Conservation (phyloP, 2,888 invertebrate species). For the Lampropteryx suffumata region DNA sequence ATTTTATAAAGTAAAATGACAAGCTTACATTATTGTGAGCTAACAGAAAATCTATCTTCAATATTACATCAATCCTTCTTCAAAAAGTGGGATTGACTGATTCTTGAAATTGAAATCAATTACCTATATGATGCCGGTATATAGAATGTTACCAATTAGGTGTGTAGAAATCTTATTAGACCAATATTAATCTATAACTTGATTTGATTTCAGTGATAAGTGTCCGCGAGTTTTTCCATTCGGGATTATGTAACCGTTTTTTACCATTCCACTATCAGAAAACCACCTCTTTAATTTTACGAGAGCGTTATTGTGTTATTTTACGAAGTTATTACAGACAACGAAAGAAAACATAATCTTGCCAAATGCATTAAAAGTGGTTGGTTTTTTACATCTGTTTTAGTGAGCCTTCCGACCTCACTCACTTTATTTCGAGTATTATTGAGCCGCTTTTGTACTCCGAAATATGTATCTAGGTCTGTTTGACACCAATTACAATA, state of each 20-base stretch:
- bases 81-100: too few relatives aligned
- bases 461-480: too few relatives aligned
- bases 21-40: neutral
- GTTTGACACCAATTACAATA: too few relatives aligned
- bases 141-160: neutral
- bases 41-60: neutral
- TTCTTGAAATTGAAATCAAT: too few relatives aligned
- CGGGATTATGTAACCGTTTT: conserved; percentile 1
- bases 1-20: neutral
- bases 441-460: too few relatives aligned
- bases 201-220: neutral
- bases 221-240: conserved; percentile 8
- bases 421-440: too few relatives aligned
- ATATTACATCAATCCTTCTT: too few relatives aligned
- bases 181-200: conserved; percentile 3
- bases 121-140: neutral
- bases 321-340: conserved; percentile 5
- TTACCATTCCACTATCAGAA: conserved; percentile 8
- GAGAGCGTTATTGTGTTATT: neutral
- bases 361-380: conserved; percentile 2
- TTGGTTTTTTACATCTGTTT: too few relatives aligned
- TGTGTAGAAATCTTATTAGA: conserved; percentile 11
- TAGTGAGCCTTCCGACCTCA: too few relatives aligned
- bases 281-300: conserved; percentile 1
- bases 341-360: conserved; percentile 10